These are phyloP conservation scores for Channa maculata DNA, from an alignment of 2,113 vertebrate genomes.

Conservation along the genomic window DNA sequence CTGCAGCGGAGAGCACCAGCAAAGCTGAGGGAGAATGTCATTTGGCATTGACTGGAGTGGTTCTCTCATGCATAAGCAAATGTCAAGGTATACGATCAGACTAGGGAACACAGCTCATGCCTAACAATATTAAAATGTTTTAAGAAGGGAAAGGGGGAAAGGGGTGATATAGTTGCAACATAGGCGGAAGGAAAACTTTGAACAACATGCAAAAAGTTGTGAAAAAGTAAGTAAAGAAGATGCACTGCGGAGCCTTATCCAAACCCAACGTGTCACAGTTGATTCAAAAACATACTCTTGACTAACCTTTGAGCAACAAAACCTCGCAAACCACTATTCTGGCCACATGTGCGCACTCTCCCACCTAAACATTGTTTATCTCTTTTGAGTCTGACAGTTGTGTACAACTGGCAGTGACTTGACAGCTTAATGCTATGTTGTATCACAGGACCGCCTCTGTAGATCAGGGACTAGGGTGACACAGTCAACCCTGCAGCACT, in stretches of 20 bases:
- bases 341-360: slow-evolving; percentile 53
- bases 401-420: slow-evolving; percentile 48
- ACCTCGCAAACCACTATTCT: slow-evolving; percentile 54
- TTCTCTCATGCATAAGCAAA: slow-evolving; percentile 69
- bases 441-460: slow-evolving; percentile 54
- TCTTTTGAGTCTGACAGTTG: slow-evolving; percentile 63
- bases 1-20: slow-evolving; percentile 24
- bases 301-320: slow-evolving; percentile 52
- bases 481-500: slow-evolving; percentile 50
- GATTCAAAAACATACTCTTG: slow-evolving; percentile 39
- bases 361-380: slow-evolving; percentile 75
- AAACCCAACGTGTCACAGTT: slow-evolving; percentile 52
- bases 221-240: not conserved
- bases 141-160: not conserved
- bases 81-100: slow-evolving; percentile 52
- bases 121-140: slow-evolving; percentile 47
- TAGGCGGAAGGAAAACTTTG: not conserved
- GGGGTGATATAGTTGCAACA: too few relatives aligned
- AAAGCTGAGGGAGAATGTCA: slow-evolving; percentile 52
- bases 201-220: not conserved
- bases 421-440: slow-evolving; percentile 80
- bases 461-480: slow-evolving; percentile 62
- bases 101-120: slow-evolving; percentile 38
- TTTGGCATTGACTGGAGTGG: slow-evolving; percentile 43
- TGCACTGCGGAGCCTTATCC: not conserved